Base-by-base conservation (phyloP, 1,140 invertebrate species). In the Eumaeus atala region DNA sequence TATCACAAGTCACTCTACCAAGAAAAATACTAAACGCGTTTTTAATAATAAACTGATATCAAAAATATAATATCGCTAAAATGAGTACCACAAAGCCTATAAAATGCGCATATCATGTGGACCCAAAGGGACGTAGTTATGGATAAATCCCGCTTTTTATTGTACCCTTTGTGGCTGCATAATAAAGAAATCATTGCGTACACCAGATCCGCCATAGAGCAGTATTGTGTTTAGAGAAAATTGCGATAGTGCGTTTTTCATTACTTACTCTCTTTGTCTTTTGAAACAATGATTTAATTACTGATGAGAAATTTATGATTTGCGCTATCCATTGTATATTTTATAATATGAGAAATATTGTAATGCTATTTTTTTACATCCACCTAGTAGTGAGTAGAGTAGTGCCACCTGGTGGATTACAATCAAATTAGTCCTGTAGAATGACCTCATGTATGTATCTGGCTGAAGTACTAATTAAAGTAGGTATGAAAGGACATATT, bases 21-120 rank as follows among this genome's bases (percentile, higher is more conserved):
- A 50, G 48, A 34, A 47, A 47, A 18, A 47, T 17, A 14, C 48
- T 17, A 11, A 3, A 7, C 28, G 16, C 35, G 16, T 34, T 50
- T 28, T n/a, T n/a, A n/a, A n/a, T n/a, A 50, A 28, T 28, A 28
- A 28, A 28, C 2, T 6, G 21, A 28, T 28, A 28, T 28, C 21
- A 28, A 2, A 28, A 6, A 28, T 28, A 28, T 28, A 49, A 49
- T 50, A 50, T 51, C 37, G 14, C 49, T 36, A 51, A 44, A 44
- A 12, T 58, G 9, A 35, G 17, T 51, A 28, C 6, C 21, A 58
- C 58, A 62, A 58, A 61, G 66, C 65, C 72, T 75, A 78, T 75
- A 75, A 82, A 79, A 79, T 76, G 74, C 72, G 68, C 71, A 73
- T 74, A 73, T 73, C 64, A 70, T 74, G 62, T 58, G 53, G 49